Percentiles rank a stretch among this genome's conserved stretches.
phyloP scores from a whole-genome alignment of 2,113 vertebrate species.

The Sula dactylatra region DNA sequence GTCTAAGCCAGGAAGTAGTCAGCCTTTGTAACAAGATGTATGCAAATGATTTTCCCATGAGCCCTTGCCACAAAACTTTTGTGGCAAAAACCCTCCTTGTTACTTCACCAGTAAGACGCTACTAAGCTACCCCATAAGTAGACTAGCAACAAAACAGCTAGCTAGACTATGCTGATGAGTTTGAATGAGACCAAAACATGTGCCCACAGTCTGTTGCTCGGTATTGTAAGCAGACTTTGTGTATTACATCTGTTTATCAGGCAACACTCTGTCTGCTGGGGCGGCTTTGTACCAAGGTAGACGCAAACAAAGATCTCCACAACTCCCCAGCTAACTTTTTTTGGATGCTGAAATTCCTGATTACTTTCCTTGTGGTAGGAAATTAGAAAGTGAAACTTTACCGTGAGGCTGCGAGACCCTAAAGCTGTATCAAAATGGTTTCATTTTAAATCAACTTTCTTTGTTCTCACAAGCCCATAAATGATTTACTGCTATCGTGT shows the following conservation, averaged over 20 bases:
- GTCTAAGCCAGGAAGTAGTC: slow-evolving; percentile 82
- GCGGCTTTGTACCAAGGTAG: slow-evolving; percentile 66
- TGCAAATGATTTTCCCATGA: slow-evolving; percentile 79
- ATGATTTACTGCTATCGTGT: slow-evolving; percentile 58
- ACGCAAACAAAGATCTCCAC: slow-evolving; percentile 45
- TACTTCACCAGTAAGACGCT: slow-evolving; percentile 69
- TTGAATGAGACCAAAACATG: slow-evolving; percentile 70
- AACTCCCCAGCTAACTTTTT: slow-evolving; percentile 22
- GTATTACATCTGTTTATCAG: slow-evolving; percentile 75
- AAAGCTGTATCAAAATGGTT: slow-evolving; percentile 10
- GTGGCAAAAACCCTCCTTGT: slow-evolving; percentile 63
- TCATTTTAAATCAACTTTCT: slow-evolving; percentile 59
- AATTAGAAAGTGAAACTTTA: neutral
- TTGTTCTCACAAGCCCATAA: slow-evolving; percentile 56
- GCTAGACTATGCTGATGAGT: slow-evolving; percentile 69
- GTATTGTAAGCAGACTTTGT: slow-evolving; percentile 72
- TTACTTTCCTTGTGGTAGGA: neutral
- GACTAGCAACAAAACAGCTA: slow-evolving; percentile 68
- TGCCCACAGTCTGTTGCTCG: slow-evolving; percentile 72
- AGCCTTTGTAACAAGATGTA: slow-evolving; percentile 79
- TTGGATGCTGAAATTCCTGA: neutral
- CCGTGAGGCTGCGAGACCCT: neutral
- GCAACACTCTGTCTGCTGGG: slow-evolving; percentile 67
- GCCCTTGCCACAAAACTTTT: slow-evolving; percentile 70
- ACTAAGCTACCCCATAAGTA: slow-evolving; percentile 70